Percentiles rank a stretch among this genome's conserved stretches.
Evolutionary conservation across 2,113 vertebrate species (phyloP).

Genomic region (Brachypodius melanocephalos): DNA sequence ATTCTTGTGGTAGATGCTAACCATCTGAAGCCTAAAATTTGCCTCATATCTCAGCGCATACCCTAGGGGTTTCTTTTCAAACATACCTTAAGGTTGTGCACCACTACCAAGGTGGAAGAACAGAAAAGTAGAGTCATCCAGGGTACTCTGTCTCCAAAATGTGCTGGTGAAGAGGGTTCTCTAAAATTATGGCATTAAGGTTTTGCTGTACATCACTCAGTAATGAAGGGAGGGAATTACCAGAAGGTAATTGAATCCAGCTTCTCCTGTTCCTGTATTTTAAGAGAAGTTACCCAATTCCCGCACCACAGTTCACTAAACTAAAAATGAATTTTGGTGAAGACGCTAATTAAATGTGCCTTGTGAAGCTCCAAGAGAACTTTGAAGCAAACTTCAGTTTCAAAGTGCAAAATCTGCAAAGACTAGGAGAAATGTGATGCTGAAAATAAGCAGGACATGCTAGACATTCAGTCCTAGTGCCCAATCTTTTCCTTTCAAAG

Average conservation of each 20-base stretch:
- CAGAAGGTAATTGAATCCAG: not conserved
- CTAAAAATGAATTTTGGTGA: not conserved
- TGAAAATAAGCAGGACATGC: not conserved
- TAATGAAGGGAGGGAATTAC: not conserved
- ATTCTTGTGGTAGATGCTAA: not conserved
- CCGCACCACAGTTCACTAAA: not conserved
- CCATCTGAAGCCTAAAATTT: not conserved
- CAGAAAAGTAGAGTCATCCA: not conserved
- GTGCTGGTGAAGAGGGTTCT: not conserved
- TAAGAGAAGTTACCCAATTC: not conserved
- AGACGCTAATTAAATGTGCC: not conserved
- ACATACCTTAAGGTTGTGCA: not conserved
- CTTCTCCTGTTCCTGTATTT: not conserved
- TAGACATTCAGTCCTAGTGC: accelerated
- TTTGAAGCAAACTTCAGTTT: not conserved
- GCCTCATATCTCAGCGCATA: not conserved
- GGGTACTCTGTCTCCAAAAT: not conserved
- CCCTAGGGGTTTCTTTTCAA: not conserved
- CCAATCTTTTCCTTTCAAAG: not conserved
- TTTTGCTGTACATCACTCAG: not conserved
- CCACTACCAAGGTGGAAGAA: not conserved
- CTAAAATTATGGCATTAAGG: not conserved
- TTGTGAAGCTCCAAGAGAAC: not conserved
- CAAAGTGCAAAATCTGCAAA: not conserved
- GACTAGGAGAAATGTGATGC: not conserved